A percentile compares a stretch with the other conserved stretches of the same genome.
These are phyloP conservation scores for Aptenodytes patagonicus DNA, from an alignment of 2,113 vertebrate species.

Conservation along the genomic window DNA sequence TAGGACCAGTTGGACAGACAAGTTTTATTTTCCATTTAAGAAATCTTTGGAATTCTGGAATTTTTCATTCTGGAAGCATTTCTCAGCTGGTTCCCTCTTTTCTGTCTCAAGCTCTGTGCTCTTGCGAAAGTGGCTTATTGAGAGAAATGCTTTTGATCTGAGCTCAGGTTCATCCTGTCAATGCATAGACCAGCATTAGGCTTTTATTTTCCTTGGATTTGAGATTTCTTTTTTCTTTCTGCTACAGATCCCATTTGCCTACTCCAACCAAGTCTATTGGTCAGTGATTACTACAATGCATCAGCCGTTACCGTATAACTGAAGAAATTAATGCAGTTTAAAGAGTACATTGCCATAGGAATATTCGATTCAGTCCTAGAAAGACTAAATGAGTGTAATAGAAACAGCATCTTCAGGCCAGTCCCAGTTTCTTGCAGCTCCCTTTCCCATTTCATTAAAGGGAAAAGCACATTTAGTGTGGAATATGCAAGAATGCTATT, in stretches of 20 bases:
- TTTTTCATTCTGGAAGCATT: not conserved
- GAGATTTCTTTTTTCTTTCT: slow-evolving; percentile 4
- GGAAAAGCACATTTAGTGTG: not conserved
- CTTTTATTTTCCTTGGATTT: not conserved
- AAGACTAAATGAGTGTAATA: not conserved
- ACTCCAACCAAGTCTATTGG: not conserved
- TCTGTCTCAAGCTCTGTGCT: not conserved
- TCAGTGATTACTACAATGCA: not conserved
- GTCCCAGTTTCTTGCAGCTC: not conserved
- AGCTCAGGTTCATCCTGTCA: not conserved
- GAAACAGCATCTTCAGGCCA: not conserved
- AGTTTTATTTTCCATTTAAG: not conserved
- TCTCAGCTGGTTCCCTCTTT: not conserved
- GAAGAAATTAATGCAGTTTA: slow-evolving; percentile 26
- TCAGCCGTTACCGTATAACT: not conserved
- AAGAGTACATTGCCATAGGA: not conserved
- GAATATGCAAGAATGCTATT: not conserved
- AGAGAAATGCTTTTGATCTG: not conserved
- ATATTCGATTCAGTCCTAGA: not conserved
- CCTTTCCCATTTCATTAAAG: not conserved
- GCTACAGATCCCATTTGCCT: slow-evolving; percentile 10
- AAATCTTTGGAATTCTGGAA: not conserved
- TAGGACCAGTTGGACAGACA: not conserved
- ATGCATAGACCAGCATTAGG: not conserved
- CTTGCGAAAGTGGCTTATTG: not conserved